Evolutionary conservation across 2,113 vertebrate genomes (phyloP).

Genomic region (Leucoraja erinaceus): DNA sequence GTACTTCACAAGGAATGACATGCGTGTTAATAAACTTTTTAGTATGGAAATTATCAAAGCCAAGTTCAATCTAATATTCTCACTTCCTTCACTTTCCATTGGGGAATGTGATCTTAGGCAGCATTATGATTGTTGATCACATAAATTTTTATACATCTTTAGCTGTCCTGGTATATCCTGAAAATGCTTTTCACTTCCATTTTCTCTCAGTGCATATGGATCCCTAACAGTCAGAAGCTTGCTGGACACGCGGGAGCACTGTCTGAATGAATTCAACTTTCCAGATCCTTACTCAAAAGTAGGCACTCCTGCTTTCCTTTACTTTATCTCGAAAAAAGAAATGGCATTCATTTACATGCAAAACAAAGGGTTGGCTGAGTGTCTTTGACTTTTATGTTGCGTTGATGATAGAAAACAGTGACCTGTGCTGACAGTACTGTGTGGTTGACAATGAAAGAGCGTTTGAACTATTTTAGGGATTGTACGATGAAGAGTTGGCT

Average conservation of each 20-base stretch:
- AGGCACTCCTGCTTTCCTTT: slow-evolving; percentile 48
- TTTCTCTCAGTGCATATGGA: slow-evolving; percentile 78
- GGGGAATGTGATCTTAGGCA: not conserved
- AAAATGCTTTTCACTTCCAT: slow-evolving; percentile 44
- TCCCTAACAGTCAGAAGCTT: slow-evolving; percentile 94
- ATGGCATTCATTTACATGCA: not conserved
- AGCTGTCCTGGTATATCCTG: slow-evolving; percentile 27
- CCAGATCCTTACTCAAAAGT: slow-evolving; percentile 97
- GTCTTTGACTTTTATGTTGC: not conserved
- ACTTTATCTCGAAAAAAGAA: slow-evolving; percentile 5
- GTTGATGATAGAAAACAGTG: not conserved
- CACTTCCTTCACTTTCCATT: not conserved
- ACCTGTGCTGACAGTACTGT: not conserved
- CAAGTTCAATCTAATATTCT: not conserved
- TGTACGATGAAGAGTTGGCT: not conserved
- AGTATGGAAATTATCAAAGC: not conserved
- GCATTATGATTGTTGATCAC: not conserved
- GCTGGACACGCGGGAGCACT: slow-evolving; percentile 93
- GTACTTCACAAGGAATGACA: not conserved
- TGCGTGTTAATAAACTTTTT: not conserved
- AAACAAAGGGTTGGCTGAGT: not conserved
- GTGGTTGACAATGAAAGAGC: not conserved
- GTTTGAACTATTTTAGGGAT: not conserved
- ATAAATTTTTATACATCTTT: not conserved
- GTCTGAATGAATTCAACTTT: slow-evolving; percentile 96